Percentiles rank a stretch among this genome's conserved stretches.
Evolutionary conservation across 2,113 vertebrate species (phyloP).

Genomic region (Eudyptes chrysolophus): DNA sequence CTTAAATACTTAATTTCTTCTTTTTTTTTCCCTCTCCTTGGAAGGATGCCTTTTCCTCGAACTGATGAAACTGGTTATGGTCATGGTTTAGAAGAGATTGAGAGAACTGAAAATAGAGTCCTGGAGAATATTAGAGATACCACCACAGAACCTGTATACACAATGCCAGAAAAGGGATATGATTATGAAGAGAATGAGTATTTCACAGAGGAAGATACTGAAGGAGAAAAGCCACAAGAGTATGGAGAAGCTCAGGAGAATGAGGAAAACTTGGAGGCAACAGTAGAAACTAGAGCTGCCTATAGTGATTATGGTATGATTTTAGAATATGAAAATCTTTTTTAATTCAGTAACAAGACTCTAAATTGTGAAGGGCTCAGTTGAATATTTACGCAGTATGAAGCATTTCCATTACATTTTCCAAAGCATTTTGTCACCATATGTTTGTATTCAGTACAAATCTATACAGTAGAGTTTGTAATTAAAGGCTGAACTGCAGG

Average conservation of each 20-base stretch:
- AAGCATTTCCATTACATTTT: not conserved
- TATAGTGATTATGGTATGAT: slow-evolving; percentile 2
- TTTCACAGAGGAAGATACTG: not conserved
- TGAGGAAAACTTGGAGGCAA: not conserved
- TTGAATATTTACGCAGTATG: not conserved
- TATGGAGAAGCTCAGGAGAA: not conserved
- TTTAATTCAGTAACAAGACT: not conserved
- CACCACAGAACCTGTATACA: not conserved
- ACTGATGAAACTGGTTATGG: not conserved
- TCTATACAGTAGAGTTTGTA: not conserved
- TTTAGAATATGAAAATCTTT: not conserved
- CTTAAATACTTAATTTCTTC: not conserved
- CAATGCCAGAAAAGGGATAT: not conserved
- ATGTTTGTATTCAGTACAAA: not conserved
- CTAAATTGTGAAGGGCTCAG: not conserved
- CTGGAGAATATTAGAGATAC: not conserved
- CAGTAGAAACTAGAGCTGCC: not conserved
- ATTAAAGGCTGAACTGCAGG: not conserved
- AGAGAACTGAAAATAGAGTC: not conserved
- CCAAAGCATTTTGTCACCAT: not conserved
- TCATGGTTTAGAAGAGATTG: not conserved
- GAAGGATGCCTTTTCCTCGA: not conserved
- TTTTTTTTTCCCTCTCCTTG: not conserved
- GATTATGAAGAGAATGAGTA: not conserved
- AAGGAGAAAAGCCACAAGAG: not conserved